Conservation (phyloP, 2,888 invertebrate species). For the Notocelia uddmanniana region DNA sequence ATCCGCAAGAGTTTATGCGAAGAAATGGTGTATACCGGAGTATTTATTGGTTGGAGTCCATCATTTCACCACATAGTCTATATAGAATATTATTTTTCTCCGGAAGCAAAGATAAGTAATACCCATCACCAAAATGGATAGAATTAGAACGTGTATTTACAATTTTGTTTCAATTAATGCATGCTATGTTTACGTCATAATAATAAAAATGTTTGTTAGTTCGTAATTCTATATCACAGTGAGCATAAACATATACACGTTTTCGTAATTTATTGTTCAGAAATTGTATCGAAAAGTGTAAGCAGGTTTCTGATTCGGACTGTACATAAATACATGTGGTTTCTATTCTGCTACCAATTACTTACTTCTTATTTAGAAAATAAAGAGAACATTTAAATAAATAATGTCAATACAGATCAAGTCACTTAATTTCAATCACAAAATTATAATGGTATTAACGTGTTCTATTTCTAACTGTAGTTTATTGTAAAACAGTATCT, state of each 20-base stretch:
- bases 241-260: no score
- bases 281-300: no score
- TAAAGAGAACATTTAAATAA: no score
- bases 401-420: no score
- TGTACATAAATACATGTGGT: no score
- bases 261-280: no score
- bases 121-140: constrained; percentile 38
- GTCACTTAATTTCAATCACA: no score
- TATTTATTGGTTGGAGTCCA: background rate
- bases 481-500: background rate
- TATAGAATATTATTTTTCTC: background rate
- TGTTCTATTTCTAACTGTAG: no score
- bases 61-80: background rate
- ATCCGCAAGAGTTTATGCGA: constrained; percentile 25
- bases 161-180: constrained; percentile 14
- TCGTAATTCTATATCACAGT: background rate
- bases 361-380: background rate
- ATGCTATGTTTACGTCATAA: constrained; percentile 10
- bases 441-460: no score
- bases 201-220: background rate
- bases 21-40: background rate
- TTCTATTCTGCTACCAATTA: no score
- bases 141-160: constrained; percentile 49
- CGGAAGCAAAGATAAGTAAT: background rate
- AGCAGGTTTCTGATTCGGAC: no score